Evolutionary conservation across 2,113 vertebrate genomes (phyloP), one percentile per base, ranked within the genome.

Genomic region (Psittacara wagleri): DNA sequence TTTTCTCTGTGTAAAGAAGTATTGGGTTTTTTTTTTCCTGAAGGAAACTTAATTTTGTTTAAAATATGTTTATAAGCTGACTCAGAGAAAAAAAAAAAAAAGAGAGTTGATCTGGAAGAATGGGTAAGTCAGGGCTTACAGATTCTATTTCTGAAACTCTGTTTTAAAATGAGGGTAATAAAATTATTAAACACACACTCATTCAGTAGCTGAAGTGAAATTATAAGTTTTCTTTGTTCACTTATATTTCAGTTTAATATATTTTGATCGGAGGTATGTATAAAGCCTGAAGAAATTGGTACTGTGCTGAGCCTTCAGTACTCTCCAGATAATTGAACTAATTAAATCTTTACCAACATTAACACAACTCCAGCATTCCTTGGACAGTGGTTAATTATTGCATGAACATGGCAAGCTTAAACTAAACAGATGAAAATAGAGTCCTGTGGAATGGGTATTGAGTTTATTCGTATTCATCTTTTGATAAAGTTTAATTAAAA

Each of bases 401-500:
- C 97, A 93, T 86, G 98, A 98, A 97, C 97, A 98, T 97, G 96
- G 97, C 91, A 88, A 97, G 98, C 98, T 98, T 97, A 98, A 98
- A 98, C 98, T 98, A 97, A 98, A 98, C 98, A 99, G 98, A 98
- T 97, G 98, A 98, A 98, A 98, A 98, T 98, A 98, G 96, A 98
- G 97, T 98, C 97, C 97, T 97, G 97, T 97, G 97, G 97, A 98
- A 98, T 98, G 97, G 97, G 97, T 97, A 98, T 98, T 98, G 98
- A 98, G 98, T 98, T 98, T 98, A 98, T 99, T 98, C 98, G 98
- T 98, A 99, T 99, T 99, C 99, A 98, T 99, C 98, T 98, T 98
- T 98, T 98, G 98, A 99, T 99, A 98, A 99, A 98, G 98, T 99
- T 99, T 99, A 99, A 99, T 99, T 99, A 99, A 99, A 99, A 98